phyloP scores from a whole-genome alignment of 2,888 invertebrate species.

The Pterobdella sp. region DNA sequence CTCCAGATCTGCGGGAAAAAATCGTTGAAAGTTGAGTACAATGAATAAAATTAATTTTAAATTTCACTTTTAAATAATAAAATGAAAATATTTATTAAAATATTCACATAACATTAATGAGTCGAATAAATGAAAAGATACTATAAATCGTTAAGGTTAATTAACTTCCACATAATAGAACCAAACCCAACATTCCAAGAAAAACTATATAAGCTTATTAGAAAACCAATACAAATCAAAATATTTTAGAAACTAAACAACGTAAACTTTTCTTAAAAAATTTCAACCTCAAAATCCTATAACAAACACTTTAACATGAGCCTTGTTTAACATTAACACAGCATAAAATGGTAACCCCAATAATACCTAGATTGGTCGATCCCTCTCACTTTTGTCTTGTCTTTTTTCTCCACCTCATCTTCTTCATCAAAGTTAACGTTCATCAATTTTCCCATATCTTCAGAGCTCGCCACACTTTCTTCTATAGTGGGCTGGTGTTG shows the following conservation, averaged over 20 bases:
- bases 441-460: not conserved
- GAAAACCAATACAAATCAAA: too few relatives aligned
- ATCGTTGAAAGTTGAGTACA: not conserved
- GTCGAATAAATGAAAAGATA: too few relatives aligned
- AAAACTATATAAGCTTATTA: too few relatives aligned
- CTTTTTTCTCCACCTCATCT: not conserved
- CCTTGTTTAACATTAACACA: too few relatives aligned
- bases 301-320: too few relatives aligned
- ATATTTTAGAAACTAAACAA: too few relatives aligned
- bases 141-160: too few relatives aligned
- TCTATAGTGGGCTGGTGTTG: constrained; percentile 9
- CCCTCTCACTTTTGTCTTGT: not conserved
- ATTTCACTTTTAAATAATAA: not conserved
- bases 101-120: not conserved
- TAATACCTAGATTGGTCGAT: not conserved
- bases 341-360: too few relatives aligned
- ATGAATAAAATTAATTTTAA: not conserved
- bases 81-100: not conserved
- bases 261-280: too few relatives aligned
- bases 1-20: constrained; percentile 40
- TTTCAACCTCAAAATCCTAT: too few relatives aligned
- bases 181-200: not conserved
- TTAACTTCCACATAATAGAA: not conserved
- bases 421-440: not conserved
- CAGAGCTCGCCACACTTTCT: not conserved